These are phyloP conservation scores for Zaprionus bogoriensis DNA, from an alignment of 2,888 invertebrate species.

Conservation along the genomic window DNA sequence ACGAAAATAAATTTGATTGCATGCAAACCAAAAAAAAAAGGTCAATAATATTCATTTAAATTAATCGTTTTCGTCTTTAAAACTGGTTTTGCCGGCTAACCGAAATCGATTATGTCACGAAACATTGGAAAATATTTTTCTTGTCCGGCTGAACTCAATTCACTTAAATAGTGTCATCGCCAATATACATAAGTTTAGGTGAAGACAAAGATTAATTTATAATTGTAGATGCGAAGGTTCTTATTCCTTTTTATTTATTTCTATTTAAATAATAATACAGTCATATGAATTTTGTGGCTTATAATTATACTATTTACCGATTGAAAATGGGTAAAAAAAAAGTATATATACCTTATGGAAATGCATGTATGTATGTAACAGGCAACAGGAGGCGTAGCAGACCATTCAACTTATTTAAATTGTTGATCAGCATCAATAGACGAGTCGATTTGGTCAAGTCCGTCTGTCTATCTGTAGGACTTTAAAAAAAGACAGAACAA, in stretches of 20 bases:
- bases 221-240: not conserved
- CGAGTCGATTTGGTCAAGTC: too few relatives aligned
- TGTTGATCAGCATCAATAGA: too few relatives aligned
- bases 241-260: not conserved
- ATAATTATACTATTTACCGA: not conserved
- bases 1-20: too few relatives aligned
- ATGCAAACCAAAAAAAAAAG: too few relatives aligned
- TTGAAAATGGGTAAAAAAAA: not conserved
- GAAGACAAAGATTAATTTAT: not conserved
- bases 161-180: not conserved
- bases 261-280: not conserved
- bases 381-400: too few relatives aligned
- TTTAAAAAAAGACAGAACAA: too few relatives aligned
- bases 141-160: not conserved
- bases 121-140: conserved; percentile 6
- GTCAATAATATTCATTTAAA: too few relatives aligned
- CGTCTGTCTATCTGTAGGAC: too few relatives aligned
- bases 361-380: too few relatives aligned
- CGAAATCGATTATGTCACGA: conserved; percentile 4
- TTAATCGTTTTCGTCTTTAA: conserved; percentile 9
- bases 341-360: too few relatives aligned
- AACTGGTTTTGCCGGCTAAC: conserved; percentile 6
- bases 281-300: too few relatives aligned
- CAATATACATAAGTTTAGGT: not conserved
- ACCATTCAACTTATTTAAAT: too few relatives aligned